Evolutionary conservation across 1,140 invertebrate genomes (phyloP), one percentile per base, ranked within the genome.

Genomic region (Elysia chlorotica): DNA sequence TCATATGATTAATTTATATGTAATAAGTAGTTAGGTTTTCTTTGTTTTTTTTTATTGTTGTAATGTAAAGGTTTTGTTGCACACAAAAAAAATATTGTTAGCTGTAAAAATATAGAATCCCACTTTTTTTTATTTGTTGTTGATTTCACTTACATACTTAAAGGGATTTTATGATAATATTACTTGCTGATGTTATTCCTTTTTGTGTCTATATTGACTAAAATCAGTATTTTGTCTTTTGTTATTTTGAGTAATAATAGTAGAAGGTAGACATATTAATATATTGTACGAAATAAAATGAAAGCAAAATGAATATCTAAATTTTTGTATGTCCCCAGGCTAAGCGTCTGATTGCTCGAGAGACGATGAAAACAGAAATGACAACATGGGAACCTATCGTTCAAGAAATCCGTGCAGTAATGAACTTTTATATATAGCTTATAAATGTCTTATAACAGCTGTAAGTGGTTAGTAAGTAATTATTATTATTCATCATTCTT

Each of bases 321-420:
- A 23, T 68, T 2, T 30, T 2, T 59, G 28, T 70, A 23, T 71
- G 14, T 5, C 53, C n/a, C n/a, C 28, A 71, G 69, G 59, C 69
- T 19, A 61, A 71, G 19, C 35, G 69, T 17, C 35, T 62, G 56
- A 48, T 71, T n/a, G 56, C 69, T 48, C 33, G 69, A 71, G 69
- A 63, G 0, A 48, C 37, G 1, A 10, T 71, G 59, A 37, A 2
- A 19, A 2, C 35, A 35, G 69, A 71, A 31, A 71, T 53, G 35
- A 63, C 57, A 56, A 71, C 61, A 31, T 71, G 69, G 69, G 69
- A 71, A 0, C 69, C 69, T 33, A 33, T 71, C 48, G 69, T 71
- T 1, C 14, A 33, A 5, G 69, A 71, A 38, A 71, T 59, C 28
- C 6, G 17, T 28, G 6, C 28, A 17, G 10, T 6, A 17, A 59